phyloP scores from a whole-genome alignment of 2,888 invertebrate species.

The Nymphalis c-album region DNA sequence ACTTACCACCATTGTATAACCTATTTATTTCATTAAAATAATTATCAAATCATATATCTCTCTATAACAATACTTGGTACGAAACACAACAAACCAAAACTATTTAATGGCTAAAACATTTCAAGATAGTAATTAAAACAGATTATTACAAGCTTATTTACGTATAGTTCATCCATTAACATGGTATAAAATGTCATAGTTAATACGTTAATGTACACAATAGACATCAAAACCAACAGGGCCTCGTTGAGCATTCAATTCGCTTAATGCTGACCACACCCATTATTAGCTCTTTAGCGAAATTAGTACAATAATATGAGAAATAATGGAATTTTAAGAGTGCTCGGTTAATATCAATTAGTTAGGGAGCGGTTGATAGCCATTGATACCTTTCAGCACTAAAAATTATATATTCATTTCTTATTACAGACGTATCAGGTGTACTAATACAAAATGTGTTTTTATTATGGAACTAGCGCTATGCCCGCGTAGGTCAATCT shows the following conservation, averaged over 20 bases:
- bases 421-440: too few relatives aligned
- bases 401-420: not conserved
- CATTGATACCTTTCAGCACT: not conserved
- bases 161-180: slow-evolving; percentile 2
- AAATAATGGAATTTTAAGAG: slow-evolving; percentile 4
- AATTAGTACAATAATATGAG: slow-evolving; percentile 22
- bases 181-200: not conserved
- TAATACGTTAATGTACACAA: not conserved
- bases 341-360: slow-evolving; percentile 22
- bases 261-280: slow-evolving; percentile 24
- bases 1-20: too few relatives aligned
- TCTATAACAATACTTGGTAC: too few relatives aligned
- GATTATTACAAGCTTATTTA: slow-evolving; percentile 1
- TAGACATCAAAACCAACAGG: slow-evolving; percentile 13
- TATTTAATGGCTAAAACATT: not conserved
- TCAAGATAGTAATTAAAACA: not conserved
- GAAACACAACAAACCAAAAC: not conserved
- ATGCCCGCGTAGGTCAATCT: too few relatives aligned
- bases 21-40: too few relatives aligned
- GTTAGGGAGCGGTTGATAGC: slow-evolving; percentile 14
- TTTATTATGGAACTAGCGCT: too few relatives aligned
- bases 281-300: slow-evolving; percentile 15
- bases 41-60: too few relatives aligned
- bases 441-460: too few relatives aligned
- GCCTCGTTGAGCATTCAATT: slow-evolving; percentile 12